Conservation (phyloP, 2,113 vertebrate genomes). For the Martes martes region DNA sequence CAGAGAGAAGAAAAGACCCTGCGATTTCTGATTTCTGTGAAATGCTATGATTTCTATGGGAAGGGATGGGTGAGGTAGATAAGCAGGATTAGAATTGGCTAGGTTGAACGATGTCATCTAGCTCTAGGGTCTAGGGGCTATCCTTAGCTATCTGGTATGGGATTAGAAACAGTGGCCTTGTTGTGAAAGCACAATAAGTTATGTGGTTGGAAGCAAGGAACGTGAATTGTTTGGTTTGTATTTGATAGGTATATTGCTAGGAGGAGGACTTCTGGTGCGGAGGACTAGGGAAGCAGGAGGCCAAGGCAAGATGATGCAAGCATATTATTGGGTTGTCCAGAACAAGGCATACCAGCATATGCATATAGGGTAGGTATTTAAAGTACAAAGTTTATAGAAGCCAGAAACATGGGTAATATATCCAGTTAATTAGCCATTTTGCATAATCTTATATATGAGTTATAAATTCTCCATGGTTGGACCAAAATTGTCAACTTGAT, state of each 20-base stretch:
- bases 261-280: background rate
- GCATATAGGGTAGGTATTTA: background rate
- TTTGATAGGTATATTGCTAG: background rate
- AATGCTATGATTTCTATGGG: background rate
- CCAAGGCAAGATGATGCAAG: background rate
- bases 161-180: background rate
- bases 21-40: no score
- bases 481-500: background rate
- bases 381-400: background rate
- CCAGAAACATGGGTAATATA: background rate
- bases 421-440: background rate
- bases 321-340: no score
- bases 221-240: background rate
- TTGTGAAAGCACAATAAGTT: background rate
- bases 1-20: no score
- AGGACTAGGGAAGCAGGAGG: background rate
- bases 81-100: background rate
- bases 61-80: background rate
- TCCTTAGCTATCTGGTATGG: background rate
- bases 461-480: background rate
- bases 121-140: rapidly evolving
- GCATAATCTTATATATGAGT: background rate
- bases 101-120: background rate
- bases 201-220: background rate
- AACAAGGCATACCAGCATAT: background rate